These are phyloP conservation scores for Epizoanthus scotinus DNA, from an alignment of 92 coral and sea anemone species.

Conservation along the genomic window DNA sequence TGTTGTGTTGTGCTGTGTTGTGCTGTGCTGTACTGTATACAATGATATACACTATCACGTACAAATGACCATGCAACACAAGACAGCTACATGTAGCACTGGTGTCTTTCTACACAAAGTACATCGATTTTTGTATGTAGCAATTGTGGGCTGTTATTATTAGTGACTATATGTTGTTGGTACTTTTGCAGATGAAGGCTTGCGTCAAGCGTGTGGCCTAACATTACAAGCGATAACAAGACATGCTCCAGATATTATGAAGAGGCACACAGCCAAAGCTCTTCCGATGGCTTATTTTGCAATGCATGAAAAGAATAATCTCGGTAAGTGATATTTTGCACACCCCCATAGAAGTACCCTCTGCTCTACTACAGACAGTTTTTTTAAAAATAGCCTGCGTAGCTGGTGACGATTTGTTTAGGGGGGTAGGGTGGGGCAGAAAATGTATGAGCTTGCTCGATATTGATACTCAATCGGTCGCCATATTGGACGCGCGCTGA, in stretches of 20 bases:
- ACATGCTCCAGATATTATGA: slow-evolving; percentile 89
- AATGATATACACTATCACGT: too few relatives aligned
- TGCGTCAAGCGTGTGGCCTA: slow-evolving; percentile 86
- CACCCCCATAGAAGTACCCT: too few relatives aligned
- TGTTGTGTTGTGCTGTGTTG: neutral
- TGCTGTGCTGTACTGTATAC: slow-evolving; percentile 35
- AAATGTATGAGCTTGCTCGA: too few relatives aligned
- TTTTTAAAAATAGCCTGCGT: too few relatives aligned
- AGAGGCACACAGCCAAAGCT: slow-evolving; percentile 82
- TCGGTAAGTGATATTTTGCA: slow-evolving; percentile 21
- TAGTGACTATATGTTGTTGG: neutral
- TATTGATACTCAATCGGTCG: too few relatives aligned
- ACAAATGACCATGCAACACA: too few relatives aligned
- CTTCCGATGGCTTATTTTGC: slow-evolving; percentile 94
- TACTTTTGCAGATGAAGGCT: slow-evolving; percentile 63
- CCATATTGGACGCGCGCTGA: too few relatives aligned
- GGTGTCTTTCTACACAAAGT: neutral
- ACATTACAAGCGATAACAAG: slow-evolving; percentile 89
- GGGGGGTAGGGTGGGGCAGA: too few relatives aligned
- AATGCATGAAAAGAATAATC: slow-evolving; percentile 79
- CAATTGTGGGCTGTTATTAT: neutral
- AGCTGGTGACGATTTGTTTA: too few relatives aligned
- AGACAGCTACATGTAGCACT: too few relatives aligned
- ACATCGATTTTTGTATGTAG: neutral
- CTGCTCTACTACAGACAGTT: too few relatives aligned